phyloP scores from a whole-genome alignment of 2,888 invertebrate genomes.

The Macaria notata region DNA sequence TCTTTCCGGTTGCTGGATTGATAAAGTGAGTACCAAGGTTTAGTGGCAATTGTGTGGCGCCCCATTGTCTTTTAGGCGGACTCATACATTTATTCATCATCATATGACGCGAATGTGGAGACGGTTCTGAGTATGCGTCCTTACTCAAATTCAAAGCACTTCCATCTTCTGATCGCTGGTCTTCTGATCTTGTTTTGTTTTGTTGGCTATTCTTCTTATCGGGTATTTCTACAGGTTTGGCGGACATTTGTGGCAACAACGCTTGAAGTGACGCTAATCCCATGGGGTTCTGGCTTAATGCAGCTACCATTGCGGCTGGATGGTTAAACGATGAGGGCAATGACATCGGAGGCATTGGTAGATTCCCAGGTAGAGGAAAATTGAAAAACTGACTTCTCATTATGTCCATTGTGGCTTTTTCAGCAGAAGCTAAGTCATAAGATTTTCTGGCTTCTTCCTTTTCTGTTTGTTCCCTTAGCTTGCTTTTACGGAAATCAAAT shows the following conservation, averaged over 20 bases:
- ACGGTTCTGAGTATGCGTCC: constrained; percentile 63
- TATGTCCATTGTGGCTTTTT: constrained; percentile 81
- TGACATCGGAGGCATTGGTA: constrained; percentile 82
- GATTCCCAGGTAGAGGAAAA: constrained; percentile 81
- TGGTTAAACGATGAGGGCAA: constrained; percentile 81
- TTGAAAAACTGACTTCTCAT: constrained; percentile 85
- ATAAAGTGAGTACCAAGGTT: constrained; percentile 95
- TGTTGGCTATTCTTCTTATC: constrained; percentile 63
- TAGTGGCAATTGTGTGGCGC: constrained; percentile 88
- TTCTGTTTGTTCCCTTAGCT: constrained; percentile 56
- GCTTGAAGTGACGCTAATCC: constrained; percentile 85
- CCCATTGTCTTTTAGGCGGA: constrained; percentile 91
- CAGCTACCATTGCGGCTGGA: constrained; percentile 85
- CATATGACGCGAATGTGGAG: constrained; percentile 72
- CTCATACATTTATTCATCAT: constrained; percentile 85
- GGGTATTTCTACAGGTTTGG: constrained; percentile 65
- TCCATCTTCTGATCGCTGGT: constrained; percentile 62
- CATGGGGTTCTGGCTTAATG: constrained; percentile 82
- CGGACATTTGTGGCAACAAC: constrained; percentile 83
- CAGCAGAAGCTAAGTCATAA: constrained; percentile 59
- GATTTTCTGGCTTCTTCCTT: constrained; percentile 76
- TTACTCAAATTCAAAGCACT: constrained; percentile 76
- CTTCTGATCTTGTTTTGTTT: constrained; percentile 57
- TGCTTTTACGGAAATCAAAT: constrained; percentile 92
- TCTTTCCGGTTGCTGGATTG: constrained; percentile 96